Percentiles rank a stretch among this genome's conserved stretches.
Conservation (phyloP, 2,888 invertebrate species). For the Drosophila lacicola region DNA sequence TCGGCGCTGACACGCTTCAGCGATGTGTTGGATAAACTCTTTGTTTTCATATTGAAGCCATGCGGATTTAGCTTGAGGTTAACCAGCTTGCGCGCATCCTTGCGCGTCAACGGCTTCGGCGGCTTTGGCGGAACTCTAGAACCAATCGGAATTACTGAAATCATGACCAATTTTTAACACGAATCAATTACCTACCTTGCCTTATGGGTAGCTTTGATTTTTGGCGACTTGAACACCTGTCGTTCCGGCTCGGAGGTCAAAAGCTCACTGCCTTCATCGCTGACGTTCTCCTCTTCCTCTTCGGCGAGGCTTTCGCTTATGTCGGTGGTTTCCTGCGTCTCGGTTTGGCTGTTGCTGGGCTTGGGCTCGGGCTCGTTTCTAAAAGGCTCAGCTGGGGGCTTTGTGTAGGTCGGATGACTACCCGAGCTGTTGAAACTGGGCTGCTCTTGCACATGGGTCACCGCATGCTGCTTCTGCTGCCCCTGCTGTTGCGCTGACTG, state of each 20-base stretch:
- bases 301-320: slow-evolving; percentile 74
- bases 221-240: slow-evolving; percentile 22
- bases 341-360: not conserved
- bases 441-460: slow-evolving; percentile 39
- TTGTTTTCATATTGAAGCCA: slow-evolving; percentile 67
- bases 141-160: not conserved
- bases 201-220: slow-evolving; percentile 21
- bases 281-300: slow-evolving; percentile 56
- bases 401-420: slow-evolving; percentile 58
- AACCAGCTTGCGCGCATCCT: slow-evolving; percentile 65
- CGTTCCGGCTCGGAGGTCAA: slow-evolving; percentile 48
- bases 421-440: slow-evolving; percentile 48
- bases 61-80: slow-evolving; percentile 53
- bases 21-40: slow-evolving; percentile 51
- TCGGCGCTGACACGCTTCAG: slow-evolving; percentile 59
- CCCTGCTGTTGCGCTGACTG: not conserved
- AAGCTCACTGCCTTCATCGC: slow-evolving; percentile 32
- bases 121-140: slow-evolving; percentile 35
- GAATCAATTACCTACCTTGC: slow-evolving; percentile 38
- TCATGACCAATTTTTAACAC: not conserved
- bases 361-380: slow-evolving; percentile 8
- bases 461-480: slow-evolving; percentile 9
- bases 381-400: slow-evolving; percentile 6
- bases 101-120: slow-evolving; percentile 56
- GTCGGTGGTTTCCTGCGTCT: slow-evolving; percentile 65